Conservation (phyloP, 2,888 invertebrate species). For the Apamea monoglypha region DNA sequence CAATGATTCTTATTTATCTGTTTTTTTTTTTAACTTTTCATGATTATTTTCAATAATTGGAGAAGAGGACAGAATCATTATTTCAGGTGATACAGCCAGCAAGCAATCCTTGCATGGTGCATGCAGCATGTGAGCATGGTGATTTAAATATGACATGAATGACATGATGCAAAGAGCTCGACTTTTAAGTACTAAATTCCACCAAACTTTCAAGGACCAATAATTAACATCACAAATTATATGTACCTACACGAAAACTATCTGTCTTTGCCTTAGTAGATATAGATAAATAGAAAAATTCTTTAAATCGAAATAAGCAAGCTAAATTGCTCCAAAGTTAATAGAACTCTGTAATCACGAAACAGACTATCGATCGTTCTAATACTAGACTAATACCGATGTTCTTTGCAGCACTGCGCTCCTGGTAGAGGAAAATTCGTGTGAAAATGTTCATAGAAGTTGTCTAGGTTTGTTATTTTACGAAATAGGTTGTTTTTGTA, state of each 20-base stretch:
- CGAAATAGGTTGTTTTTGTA: neutral
- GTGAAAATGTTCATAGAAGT: conserved; percentile 56
- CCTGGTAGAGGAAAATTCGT: conserved; percentile 57
- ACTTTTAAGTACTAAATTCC: neutral
- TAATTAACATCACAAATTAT: neutral
- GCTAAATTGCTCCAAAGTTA: neutral
- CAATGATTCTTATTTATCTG: neutral
- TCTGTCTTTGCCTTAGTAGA: neutral
- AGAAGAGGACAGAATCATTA: neutral
- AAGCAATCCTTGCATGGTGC: neutral
- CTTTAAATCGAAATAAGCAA: too few relatives aligned
- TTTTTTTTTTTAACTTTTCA: neutral
- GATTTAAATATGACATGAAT: neutral
- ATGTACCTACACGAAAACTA: neutral
- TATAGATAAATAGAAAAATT: neutral
- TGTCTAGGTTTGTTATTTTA: conserved; percentile 22
- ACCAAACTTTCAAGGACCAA: neutral
- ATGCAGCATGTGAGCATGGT: neutral
- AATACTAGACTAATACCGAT: conserved; percentile 39
- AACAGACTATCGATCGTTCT: conserved; percentile 39
- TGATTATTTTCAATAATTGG: neutral
- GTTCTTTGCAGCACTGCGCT: conserved; percentile 44
- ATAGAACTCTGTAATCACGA: conserved; percentile 20
- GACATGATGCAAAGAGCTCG: neutral
- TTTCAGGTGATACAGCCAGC: neutral